Evolutionary conservation across 2,797 vertebrate species (phyloP).

Genomic region (Pelobates cultripes): DNA sequence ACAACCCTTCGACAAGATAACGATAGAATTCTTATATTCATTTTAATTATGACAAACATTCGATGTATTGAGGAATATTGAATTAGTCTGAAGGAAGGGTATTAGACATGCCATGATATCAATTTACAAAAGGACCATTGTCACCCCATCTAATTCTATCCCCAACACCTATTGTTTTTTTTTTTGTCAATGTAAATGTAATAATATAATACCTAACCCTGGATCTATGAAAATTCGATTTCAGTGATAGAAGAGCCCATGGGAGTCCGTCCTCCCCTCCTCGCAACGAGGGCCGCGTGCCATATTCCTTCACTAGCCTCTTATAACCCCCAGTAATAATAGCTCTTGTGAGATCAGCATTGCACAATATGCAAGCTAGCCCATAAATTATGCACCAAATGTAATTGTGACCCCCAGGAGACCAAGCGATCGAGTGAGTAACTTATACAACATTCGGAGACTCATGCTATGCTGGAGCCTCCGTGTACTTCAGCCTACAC

Average conservation of each 20-base stretch:
- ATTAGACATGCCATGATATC: neutral
- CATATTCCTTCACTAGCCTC: neutral
- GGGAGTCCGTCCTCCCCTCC: neutral
- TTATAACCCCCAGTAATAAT: constrained; percentile 1
- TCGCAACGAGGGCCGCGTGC: neutral
- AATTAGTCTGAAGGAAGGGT: neutral
- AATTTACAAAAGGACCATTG: neutral
- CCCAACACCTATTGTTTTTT: neutral
- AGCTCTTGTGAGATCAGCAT: neutral
- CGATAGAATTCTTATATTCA: too few species aligned
- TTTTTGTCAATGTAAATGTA: constrained; percentile 4
- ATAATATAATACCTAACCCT: neutral
- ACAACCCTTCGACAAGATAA: too few species aligned
- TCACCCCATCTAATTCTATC: neutral
- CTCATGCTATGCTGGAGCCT: neutral
- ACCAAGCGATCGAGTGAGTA: neutral
- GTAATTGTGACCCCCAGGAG: neutral
- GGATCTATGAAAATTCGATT: constrained; percentile 12
- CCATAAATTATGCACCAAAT: neutral
- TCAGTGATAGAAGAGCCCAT: neutral
- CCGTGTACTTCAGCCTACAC: neutral
- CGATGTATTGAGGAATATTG: neutral
- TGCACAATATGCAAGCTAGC: neutral
- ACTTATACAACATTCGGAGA: neutral
- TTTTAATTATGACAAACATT: neutral